These are phyloP conservation scores for Alcis repandata DNA, from an alignment of 2,888 invertebrate genomes.

Conservation along the genomic window DNA sequence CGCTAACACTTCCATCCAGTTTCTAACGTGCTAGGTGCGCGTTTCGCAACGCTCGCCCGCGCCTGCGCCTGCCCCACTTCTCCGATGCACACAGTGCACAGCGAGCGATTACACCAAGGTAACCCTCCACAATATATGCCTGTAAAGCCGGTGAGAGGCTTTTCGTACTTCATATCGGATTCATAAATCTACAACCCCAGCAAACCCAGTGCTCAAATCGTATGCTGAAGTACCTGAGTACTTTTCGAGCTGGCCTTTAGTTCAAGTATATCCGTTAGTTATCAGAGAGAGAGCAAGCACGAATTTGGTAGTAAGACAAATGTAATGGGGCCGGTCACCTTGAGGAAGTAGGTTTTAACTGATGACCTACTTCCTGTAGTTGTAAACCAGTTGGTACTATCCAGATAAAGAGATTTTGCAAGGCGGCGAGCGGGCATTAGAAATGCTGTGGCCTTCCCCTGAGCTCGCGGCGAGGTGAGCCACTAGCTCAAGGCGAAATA, in stretches of 20 bases:
- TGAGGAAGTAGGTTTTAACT: constrained; percentile 40
- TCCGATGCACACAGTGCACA: constrained; percentile 71
- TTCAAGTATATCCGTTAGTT: constrained; percentile 30
- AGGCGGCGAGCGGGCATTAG: constrained; percentile 71
- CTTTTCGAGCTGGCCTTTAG: constrained; percentile 19
- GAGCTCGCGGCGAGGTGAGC: constrained; percentile 75
- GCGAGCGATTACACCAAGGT: constrained; percentile 69
- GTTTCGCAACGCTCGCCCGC: constrained; percentile 80
- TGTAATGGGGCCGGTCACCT: constrained; percentile 34
- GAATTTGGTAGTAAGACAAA: constrained; percentile 17
- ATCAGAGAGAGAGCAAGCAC: constrained; percentile 6
- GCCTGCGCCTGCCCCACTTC: constrained; percentile 67
- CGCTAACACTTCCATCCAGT: constrained; percentile 86
- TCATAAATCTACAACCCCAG: constrained; percentile 16
- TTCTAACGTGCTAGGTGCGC: constrained; percentile 82
- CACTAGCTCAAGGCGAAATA: constrained; percentile 76
- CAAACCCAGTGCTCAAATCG: constrained; percentile 6
- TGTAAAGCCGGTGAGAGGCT: constrained; percentile 50
- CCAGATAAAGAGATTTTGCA: constrained; percentile 66
- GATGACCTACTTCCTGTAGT: constrained; percentile 57
- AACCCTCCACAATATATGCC: constrained; percentile 64
- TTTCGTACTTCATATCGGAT: constrained; percentile 18
- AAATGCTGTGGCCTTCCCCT: constrained; percentile 78
- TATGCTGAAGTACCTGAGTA: constrained; percentile 7
- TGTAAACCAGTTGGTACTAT: constrained; percentile 56